Evolutionary conservation across 2,797 vertebrate genomes (phyloP), one percentile per base, ranked within the genome.

Genomic region (Micrastur ruficollis): DNA sequence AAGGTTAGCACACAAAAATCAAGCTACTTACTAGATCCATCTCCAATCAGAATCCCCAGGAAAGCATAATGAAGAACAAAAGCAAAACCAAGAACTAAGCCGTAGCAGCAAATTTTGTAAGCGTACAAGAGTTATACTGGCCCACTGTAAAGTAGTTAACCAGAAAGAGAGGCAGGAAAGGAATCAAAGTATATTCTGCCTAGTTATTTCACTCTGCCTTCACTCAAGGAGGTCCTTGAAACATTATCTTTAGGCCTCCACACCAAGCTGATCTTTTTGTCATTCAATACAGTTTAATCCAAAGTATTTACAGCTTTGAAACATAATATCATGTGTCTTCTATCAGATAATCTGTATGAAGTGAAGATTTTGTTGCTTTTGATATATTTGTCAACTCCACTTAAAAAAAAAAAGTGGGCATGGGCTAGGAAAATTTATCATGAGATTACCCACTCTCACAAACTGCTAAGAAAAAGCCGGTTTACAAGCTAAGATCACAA

Each of bases 401-500:
- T 81, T 95, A 74, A 80, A 82, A 89, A 86, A 75, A 81, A 36
- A 70, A 76, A 92, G n/a, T 11, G 27, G 25, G 7, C 34, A 93
- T 8, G 11, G 29, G 21, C 65, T 95, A 74, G 50, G 86, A 95
- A 93, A 96, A 95, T 80, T 76, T 85, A 93, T 91, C 31, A 73
- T 27, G 34, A 93, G 95, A 95, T 95, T 95, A 72, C 88, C 34
- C 58, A 82, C 58, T 94, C 58, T 91, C 80, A 62, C 86, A 94
- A 70, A 73, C 73, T 91, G 93, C 87, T 93, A 95, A 96, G 85
- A 94, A 97, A 97, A 97, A 98, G 74, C 95, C 97, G 97, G 92
- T 96, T 98, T 97, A 98, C 97, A 95, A 97, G 96, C 93, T 98
- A 97, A 98, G 96, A 97, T 98, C 97, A 96, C 70, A 53, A 91